phyloP scores from a whole-genome alignment of 2,113 vertebrate genomes.

The Marcusenius ussheri region DNA sequence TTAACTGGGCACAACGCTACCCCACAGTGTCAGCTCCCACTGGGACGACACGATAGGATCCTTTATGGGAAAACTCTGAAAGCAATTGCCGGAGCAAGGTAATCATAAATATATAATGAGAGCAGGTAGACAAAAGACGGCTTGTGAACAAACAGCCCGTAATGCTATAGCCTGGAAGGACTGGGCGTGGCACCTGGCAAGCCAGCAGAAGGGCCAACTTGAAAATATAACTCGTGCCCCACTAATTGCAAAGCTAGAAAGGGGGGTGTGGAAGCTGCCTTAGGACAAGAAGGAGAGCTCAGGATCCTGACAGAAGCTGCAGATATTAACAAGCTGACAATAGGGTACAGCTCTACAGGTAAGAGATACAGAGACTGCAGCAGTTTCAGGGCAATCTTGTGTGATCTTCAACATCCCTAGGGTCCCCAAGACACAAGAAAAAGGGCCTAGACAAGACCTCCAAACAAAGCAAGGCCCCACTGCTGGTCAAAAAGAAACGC shows the following conservation, averaged over 20 bases:
- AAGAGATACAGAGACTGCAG: too few relatives aligned
- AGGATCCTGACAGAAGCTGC: background rate
- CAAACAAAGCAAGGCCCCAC: background rate
- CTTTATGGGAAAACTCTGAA: background rate
- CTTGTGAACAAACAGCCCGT: background rate
- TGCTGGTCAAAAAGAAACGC: background rate
- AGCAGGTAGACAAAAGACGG: background rate
- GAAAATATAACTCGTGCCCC: background rate
- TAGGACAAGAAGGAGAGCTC: background rate
- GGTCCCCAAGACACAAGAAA: background rate
- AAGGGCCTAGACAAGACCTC: background rate
- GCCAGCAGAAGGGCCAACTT: background rate
- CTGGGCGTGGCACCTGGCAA: background rate
- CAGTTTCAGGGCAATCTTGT: too few relatives aligned
- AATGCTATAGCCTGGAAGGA: background rate
- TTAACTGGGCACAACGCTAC: background rate
- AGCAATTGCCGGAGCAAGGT: background rate
- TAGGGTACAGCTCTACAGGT: background rate
- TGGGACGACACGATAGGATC: background rate
- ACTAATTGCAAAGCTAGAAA: background rate
- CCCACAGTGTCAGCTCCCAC: background rate
- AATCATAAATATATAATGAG: conserved; percentile 10
- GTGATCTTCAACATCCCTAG: background rate
- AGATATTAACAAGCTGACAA: background rate
- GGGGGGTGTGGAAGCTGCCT: background rate